phyloP scores from a whole-genome alignment of 2,888 invertebrate species.

The Dynastes hyllus region DNA sequence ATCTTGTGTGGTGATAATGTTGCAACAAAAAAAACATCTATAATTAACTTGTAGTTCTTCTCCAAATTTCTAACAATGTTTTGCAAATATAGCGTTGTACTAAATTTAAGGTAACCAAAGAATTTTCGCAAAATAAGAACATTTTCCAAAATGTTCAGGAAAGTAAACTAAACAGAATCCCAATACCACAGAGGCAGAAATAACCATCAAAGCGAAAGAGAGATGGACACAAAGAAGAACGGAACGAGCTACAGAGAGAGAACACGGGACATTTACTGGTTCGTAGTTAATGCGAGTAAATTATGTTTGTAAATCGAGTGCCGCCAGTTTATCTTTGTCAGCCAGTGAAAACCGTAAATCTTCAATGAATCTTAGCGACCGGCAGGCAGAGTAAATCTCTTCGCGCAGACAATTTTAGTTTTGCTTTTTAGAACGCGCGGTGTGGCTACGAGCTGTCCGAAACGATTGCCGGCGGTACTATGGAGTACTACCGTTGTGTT shows the following conservation, averaged over 20 bases:
- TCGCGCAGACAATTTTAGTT: slow-evolving; percentile 51
- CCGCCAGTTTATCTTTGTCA: slow-evolving; percentile 51
- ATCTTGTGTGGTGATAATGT: too few species aligned
- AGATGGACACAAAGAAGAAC: background rate
- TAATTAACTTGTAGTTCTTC: too few species aligned
- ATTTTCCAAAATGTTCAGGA: too few species aligned
- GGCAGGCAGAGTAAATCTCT: slow-evolving; percentile 46
- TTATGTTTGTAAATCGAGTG: slow-evolving; percentile 50
- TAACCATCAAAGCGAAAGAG: background rate
- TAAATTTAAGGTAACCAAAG: too few species aligned
- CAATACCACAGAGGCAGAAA: too few species aligned
- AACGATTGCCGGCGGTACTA: slow-evolving; percentile 21
- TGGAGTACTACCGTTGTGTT: slow-evolving; percentile 4
- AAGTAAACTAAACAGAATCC: too few species aligned
- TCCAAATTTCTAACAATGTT: too few species aligned
- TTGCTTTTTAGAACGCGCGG: slow-evolving; percentile 42
- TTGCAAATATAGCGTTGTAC: too few species aligned
- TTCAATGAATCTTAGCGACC: slow-evolving; percentile 51
- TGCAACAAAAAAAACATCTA: too few species aligned
- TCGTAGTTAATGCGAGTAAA: slow-evolving; percentile 47
- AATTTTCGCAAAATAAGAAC: too few species aligned
- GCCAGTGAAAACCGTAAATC: slow-evolving; percentile 48
- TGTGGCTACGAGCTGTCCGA: slow-evolving; percentile 23
- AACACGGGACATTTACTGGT: slow-evolving; percentile 18
- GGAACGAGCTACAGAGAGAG: background rate